Conservation (phyloP, 1,140 invertebrate species). For the Druon quercuslanigerum region DNA sequence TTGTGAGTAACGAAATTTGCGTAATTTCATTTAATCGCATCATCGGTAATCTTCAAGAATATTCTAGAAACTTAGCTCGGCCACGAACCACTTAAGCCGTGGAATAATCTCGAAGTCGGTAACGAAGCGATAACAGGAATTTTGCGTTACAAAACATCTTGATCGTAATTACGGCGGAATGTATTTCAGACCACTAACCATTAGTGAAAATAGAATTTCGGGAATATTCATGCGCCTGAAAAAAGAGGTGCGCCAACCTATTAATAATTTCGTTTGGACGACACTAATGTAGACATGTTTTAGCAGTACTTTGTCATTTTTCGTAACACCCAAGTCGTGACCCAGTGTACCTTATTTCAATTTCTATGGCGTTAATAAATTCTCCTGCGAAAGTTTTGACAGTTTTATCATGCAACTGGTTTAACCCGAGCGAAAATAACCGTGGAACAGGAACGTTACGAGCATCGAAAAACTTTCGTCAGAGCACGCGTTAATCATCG, state of each 20-base stretch:
- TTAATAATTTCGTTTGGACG: not conserved
- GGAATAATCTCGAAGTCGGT: too few relatives aligned
- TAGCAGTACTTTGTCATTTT: constrained; percentile 22
- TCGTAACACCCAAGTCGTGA: constrained; percentile 10
- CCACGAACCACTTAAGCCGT: too few relatives aligned
- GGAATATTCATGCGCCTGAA: too few relatives aligned
- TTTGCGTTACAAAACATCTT: too few relatives aligned
- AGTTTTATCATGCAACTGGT: constrained; percentile 33
- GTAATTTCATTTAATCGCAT: too few relatives aligned
- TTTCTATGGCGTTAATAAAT: constrained; percentile 28
- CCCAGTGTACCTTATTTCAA: constrained; percentile 30
- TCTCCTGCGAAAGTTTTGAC: constrained; percentile 24
- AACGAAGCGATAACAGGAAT: too few relatives aligned
- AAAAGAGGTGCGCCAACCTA: not conserved
- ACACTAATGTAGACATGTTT: not conserved
- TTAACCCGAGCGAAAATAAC: constrained; percentile 24
- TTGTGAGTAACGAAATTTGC: too few relatives aligned
- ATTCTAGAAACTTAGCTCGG: too few relatives aligned
- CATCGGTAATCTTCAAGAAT: too few relatives aligned
- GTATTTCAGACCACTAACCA: not conserved
- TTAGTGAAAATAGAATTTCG: not conserved
- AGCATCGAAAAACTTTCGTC: constrained; percentile 22
- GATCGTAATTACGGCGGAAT: too few relatives aligned
- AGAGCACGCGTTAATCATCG: constrained; percentile 18
- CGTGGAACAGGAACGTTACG: not conserved